Conservation (phyloP, 2,888 invertebrate species). For the Rhimphoctona megacephalus region DNA sequence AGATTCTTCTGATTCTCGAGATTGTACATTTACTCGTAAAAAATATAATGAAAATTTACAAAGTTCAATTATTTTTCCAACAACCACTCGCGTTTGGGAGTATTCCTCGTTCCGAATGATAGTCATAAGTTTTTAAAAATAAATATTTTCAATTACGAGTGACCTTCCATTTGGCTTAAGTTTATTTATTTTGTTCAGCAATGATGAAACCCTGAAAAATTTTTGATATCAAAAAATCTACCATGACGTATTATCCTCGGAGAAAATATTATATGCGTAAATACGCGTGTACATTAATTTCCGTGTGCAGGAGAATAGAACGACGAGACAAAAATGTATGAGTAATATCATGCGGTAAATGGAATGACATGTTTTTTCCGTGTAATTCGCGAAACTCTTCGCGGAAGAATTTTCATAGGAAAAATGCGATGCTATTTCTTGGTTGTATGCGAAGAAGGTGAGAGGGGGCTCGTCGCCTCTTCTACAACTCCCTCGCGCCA, state of each 20-base stretch:
- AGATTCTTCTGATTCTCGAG: not conserved
- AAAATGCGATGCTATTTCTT: conserved; percentile 26
- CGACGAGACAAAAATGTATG: conserved; percentile 9
- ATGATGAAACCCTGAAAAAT: not conserved
- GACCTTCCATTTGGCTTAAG: not conserved
- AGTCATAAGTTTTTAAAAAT: too few species aligned
- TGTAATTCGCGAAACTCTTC: conserved; percentile 49
- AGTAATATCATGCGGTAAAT: conserved; percentile 45
- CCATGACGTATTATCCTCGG: not conserved
- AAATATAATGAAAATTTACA: not conserved
- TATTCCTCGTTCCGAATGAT: too few species aligned
- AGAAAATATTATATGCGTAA: not conserved
- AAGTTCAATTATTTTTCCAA: too few species aligned
- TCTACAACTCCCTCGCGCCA: conserved; percentile 24
- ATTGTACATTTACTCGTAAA: not conserved
- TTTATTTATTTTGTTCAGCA: not conserved
- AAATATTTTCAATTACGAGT: not conserved
- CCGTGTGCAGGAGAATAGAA: not conserved
- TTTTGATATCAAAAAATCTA: not conserved
- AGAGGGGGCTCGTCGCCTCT: conserved; percentile 36
- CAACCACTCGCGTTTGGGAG: too few species aligned
- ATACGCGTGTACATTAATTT: conserved; percentile 24
- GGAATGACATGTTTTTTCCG: conserved; percentile 9
- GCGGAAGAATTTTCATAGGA: conserved; percentile 41
- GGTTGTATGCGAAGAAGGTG: conserved; percentile 13